phyloP scores from a whole-genome alignment of 1,140 invertebrate species.

The Drosophila pseudoobscura region DNA sequence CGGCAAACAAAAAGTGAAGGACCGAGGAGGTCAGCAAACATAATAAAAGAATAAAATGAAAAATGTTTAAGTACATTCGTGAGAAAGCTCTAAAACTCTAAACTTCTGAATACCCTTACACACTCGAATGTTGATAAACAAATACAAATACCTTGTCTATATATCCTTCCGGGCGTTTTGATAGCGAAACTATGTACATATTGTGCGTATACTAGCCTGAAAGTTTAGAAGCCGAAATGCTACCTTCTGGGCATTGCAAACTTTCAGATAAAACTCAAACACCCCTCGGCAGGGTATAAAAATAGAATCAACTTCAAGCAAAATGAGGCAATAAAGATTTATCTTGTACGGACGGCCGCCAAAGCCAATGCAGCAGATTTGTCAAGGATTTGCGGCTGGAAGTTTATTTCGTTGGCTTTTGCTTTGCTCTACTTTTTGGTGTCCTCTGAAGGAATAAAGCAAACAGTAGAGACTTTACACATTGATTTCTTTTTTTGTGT shows the following conservation, averaged over 20 bases:
- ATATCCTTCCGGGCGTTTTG: too few species aligned
- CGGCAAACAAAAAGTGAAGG: conserved; percentile 39
- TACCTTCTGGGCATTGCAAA: not conserved
- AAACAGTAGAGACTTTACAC: conserved; percentile 41
- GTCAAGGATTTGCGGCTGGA: conserved; percentile 74
- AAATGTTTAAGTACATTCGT: conserved; percentile 22
- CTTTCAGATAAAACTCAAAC: not conserved
- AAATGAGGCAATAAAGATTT: conserved; percentile 80
- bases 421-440: conserved; percentile 29
- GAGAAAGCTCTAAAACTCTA: not conserved
- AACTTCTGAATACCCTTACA: too few species aligned
- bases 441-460: conserved; percentile 20
- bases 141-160: too few species aligned
- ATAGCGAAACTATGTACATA: too few species aligned
- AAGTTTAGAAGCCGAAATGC: not conserved
- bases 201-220: too few species aligned
- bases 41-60: not conserved
- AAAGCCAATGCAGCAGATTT: conserved; percentile 76
- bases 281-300: conserved; percentile 35
- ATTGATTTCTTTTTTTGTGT: conserved; percentile 45
- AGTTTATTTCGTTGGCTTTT: conserved; percentile 68
- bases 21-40: conserved; percentile 15
- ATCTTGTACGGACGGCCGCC: conserved; percentile 55
- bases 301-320: conserved; percentile 72
- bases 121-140: too few species aligned